A percentile compares a stretch with the other conserved stretches of the same genome.
Evolutionary conservation across 2,113 vertebrate species (phyloP).

Genomic region (Lates calcarifer): DNA sequence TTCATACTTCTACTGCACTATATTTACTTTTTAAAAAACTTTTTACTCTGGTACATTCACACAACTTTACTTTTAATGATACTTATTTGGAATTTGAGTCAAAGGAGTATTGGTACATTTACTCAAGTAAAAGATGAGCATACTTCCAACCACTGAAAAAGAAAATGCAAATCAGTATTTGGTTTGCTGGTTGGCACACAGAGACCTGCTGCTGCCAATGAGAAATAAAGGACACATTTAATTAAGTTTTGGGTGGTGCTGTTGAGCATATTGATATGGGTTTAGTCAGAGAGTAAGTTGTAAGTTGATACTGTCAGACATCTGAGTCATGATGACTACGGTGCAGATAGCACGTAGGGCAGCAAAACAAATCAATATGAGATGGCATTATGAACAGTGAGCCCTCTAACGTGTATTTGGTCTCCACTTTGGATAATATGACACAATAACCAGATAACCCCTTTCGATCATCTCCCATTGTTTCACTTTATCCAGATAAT

Average conservation of each 20-base stretch:
- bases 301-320: conserved; percentile 31
- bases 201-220: conserved; percentile 54
- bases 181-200: conserved; percentile 33
- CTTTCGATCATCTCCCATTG: background rate
- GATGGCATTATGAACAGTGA: background rate
- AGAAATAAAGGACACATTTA: conserved; percentile 67
- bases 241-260: conserved; percentile 62
- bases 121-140: background rate
- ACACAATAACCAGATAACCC: background rate
- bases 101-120: background rate
- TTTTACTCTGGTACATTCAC: background rate
- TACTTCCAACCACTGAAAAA: background rate
- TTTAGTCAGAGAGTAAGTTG: conserved; percentile 19
- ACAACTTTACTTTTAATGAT: too few species aligned
- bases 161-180: background rate
- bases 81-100: background rate
- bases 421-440: background rate
- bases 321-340: background rate
- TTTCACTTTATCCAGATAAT: background rate
- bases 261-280: conserved; percentile 53
- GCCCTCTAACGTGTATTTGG: too few species aligned
- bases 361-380: conserved; percentile 17
- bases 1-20: background rate
- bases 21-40: too few species aligned
- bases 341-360: background rate